phyloP scores from a whole-genome alignment of 2,113 vertebrate species.

The Glaucidium brasilianum region DNA sequence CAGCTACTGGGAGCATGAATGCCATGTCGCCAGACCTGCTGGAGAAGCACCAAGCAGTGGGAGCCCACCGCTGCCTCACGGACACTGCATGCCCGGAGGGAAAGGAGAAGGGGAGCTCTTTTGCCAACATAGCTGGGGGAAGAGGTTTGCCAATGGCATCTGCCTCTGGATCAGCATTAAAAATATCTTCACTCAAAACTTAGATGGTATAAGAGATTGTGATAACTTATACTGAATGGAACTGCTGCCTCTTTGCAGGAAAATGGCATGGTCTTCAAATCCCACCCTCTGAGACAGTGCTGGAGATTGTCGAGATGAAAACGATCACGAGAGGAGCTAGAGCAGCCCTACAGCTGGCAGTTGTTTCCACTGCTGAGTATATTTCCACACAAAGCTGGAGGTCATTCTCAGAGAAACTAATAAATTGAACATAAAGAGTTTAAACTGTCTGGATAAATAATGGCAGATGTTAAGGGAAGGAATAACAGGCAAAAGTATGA shows the following conservation, averaged over 20 bases:
- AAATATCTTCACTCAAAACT: neutral
- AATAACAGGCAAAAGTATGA: neutral
- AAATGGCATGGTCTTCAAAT: neutral
- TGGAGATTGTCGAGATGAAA: neutral
- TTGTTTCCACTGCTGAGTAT: neutral
- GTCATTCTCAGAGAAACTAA: conserved; percentile 23
- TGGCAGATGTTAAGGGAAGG: conserved; percentile 18
- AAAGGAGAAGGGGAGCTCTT: neutral
- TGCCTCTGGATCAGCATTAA: neutral
- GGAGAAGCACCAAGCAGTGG: neutral
- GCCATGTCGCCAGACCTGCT: fast-evolving
- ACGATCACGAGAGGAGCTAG: neutral
- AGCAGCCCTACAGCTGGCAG: neutral
- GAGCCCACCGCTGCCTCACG: neutral
- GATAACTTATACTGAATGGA: neutral
- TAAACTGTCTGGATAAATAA: neutral
- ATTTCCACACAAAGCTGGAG: conserved; percentile 17
- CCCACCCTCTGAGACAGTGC: neutral
- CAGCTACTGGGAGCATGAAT: neutral
- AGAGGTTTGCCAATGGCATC: neutral
- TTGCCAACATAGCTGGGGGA: fast-evolving
- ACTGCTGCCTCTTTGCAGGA: neutral
- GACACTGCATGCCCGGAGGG: fast-evolving
- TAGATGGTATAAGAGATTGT: neutral
- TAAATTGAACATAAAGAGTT: conserved; percentile 6